Base-by-base conservation (phyloP, 1,140 invertebrate genomes). In the Nomia melanderi region DNA sequence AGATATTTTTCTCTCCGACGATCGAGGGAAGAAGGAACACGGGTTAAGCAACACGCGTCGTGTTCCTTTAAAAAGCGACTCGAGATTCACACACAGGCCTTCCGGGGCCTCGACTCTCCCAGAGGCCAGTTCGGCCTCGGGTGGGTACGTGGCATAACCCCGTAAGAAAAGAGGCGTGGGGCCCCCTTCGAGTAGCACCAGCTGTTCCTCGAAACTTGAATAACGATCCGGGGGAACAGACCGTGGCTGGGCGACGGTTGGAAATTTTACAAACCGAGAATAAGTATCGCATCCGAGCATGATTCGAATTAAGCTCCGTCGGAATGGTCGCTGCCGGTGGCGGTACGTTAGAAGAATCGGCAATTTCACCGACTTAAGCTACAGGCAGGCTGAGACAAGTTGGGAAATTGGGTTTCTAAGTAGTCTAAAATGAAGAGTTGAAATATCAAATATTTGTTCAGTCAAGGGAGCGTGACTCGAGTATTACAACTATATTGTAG, bases 141-240 rank as follows among this genome's bases (percentile, higher is more conserved):
- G 36, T 66, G 59, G 50, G 63, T 67, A 67, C 63, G 63, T 39
- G 33, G 63, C 56, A n/a, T 67, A 82, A 64, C 71, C 79, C 59
- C 66, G 66, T 79, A 83, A 79, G 80, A 76, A 83, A 83, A 83
- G 77, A 74, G 82, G 81, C 77, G 77, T 82, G 62, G 62, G 69
- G 69, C 66, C 60, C 80, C 36, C 47, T 76, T 79, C 47, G 77
- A 83, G 66, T 67, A 59, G 81, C 75, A 79, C n/a, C 82, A 83
- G 82, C 82, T 83, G 82, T 83, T 78, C 77, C 50, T 83, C 71
- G 81, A 83, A 83, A 83, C 77, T 83, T 71, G 81, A 83, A 79
- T 83, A 83, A 83, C 82, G 80, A 78, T 69, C 67, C 54, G 53
- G 54, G 78, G 54, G 62, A 74, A 83, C 75, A 44, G 59, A 57